phyloP scores from a whole-genome alignment of 2,797 vertebrate genomes.

The Chloroceryle amazona region DNA sequence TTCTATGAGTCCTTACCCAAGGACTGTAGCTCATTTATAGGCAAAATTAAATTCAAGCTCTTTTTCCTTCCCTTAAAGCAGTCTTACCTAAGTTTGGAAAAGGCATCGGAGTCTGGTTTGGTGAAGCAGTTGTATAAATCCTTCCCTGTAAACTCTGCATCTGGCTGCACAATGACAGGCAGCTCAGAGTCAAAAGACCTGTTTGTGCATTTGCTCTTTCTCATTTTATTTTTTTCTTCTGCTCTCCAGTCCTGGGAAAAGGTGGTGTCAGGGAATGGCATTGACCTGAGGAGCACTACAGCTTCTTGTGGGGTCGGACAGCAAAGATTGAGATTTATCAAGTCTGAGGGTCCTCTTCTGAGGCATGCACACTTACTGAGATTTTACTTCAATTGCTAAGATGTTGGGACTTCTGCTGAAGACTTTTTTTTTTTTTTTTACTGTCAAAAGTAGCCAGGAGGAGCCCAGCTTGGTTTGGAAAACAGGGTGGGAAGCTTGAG shows the following conservation, averaged over 20 bases:
- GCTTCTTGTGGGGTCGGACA: neutral
- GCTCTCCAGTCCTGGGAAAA: neutral
- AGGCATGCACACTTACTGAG: neutral
- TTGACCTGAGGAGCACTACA: neutral
- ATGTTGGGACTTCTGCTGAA: neutral
- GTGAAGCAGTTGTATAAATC: neutral
- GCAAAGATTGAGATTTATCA: neutral
- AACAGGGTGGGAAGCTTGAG: slow-evolving; percentile 27
- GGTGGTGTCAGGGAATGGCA: neutral
- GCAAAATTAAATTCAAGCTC: neutral
- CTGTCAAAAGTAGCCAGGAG: neutral
- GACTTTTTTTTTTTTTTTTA: neutral
- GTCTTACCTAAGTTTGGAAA: slow-evolving; percentile 13
- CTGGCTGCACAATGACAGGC: neutral
- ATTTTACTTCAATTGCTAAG: neutral
- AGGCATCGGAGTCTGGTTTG: neutral
- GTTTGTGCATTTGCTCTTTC: neutral
- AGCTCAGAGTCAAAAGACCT: neutral
- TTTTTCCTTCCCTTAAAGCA: neutral
- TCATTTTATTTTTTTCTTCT: neutral
- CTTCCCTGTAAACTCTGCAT: slow-evolving; percentile 1
- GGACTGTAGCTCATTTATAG: neutral
- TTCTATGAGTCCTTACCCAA: neutral
- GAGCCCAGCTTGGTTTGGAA: neutral
- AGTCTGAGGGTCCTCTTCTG: neutral